Evolutionary conservation across 2,888 invertebrate genomes (phyloP), one percentile per base, ranked within the genome.

Genomic region (Hirtodrosophila confusa): DNA sequence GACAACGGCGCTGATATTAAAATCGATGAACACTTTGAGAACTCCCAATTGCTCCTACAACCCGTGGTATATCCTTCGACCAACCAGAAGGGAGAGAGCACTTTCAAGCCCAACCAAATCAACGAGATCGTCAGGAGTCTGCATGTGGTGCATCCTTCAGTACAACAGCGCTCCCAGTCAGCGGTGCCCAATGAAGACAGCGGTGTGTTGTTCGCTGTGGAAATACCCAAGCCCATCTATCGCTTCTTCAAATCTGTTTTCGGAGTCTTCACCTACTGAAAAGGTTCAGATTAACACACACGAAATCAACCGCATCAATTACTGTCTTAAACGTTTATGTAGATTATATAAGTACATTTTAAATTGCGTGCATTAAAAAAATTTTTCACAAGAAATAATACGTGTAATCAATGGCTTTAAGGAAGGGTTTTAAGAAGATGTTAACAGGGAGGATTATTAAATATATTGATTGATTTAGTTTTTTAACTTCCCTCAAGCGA

Each of bases 201-300:
- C 33, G 50, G 66, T 3, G 80, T 82, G 1, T 58, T 82, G 12
- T 82, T 82, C 12, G 82, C 82, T 27, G 77, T 82, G 12, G 82
- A 82, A 43, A 82, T 82, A 44, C 82, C 86, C 0, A 86, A 83
- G 9, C 78, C 86, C 24, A 82, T 86, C 41, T 82, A 86, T 43
- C 77, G 80, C 23, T 82, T 82, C 66, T 82, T 82, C 36, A 82
- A 83, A 41, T 78, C 78, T 7, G 61, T 82, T 40, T 60, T 80
- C 33, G 80, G 86, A 1, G 82, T 75, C 29, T 83, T 86, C 43
- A 66, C 84, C 3, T 47, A 77, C 37, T 85, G 24, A 63, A 7
- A 8, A 23, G 10, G 4, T 5, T n/a, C 1, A 9, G 23, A 8
- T 27, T 27, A 36, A 7, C 3, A 3, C 7, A 3, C 10, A 39